Evolutionary conservation across 2,113 vertebrate species (phyloP).

Genomic region (Glareola pratincola): DNA sequence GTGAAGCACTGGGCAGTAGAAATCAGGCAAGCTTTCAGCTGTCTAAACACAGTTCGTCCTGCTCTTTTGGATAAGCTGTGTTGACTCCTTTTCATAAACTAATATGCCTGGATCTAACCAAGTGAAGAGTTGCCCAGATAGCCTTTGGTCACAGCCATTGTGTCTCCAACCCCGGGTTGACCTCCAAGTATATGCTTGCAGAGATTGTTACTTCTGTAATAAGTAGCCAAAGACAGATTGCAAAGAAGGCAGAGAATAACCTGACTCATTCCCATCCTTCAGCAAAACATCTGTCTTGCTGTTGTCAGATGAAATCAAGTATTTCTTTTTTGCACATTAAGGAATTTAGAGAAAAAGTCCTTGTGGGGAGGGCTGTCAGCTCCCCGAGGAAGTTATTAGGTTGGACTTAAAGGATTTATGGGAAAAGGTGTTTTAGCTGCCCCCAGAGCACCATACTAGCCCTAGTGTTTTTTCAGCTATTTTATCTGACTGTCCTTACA

Average conservation of each 20-base stretch:
- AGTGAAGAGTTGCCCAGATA: neutral
- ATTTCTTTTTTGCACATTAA: neutral
- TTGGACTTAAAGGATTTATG: neutral
- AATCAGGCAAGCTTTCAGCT: neutral
- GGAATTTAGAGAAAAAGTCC: neutral
- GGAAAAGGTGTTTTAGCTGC: neutral
- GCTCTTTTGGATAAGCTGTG: neutral
- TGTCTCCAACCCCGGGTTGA: neutral
- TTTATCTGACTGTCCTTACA: neutral
- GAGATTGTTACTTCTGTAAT: neutral
- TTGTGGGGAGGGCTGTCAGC: neutral
- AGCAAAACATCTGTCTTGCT: neutral
- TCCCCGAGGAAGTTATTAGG: neutral
- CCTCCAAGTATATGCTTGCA: neutral
- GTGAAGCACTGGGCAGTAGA: neutral
- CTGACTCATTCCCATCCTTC: neutral
- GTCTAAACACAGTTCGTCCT: neutral
- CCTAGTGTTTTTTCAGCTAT: neutral
- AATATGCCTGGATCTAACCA: neutral
- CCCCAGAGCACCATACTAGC: neutral
- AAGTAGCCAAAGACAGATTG: neutral
- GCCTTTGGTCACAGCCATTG: neutral
- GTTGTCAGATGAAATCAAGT: neutral
- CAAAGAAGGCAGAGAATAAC: neutral
- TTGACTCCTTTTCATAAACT: neutral